Percentiles rank a stretch among this genome's conserved stretches.
These are phyloP conservation scores for Oxyura jamaicensis DNA, from an alignment of 2,113 vertebrate species.

Conservation along the genomic window DNA sequence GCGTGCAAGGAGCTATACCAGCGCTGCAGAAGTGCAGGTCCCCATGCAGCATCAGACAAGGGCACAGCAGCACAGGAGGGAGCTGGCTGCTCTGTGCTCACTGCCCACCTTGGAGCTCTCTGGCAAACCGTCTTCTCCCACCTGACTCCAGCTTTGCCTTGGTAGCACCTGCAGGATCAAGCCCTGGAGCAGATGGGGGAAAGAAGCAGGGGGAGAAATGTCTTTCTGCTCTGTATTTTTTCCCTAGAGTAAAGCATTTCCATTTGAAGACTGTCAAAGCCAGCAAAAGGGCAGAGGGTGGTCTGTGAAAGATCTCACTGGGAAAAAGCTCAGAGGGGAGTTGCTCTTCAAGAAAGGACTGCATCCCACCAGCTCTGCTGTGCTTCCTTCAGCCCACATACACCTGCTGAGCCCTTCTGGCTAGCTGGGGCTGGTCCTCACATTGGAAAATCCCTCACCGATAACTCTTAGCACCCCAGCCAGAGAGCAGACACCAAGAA, in stretches of 20 bases:
- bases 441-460: background rate
- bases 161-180: background rate
- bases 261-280: background rate
- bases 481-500: fast-evolving
- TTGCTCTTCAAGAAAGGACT: background rate
- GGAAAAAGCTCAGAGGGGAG: background rate
- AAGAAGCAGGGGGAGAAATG: background rate
- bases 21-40: background rate
- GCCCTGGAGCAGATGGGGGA: background rate
- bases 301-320: background rate
- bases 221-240: background rate
- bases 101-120: background rate
- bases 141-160: background rate
- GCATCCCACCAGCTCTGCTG: background rate
- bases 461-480: background rate
- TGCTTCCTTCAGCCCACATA: background rate
- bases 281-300: background rate
- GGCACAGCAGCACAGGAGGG: background rate
- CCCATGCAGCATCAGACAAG: background rate
- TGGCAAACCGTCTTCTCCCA: background rate
- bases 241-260: background rate
- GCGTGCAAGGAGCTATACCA: background rate
- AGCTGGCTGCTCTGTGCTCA: background rate
- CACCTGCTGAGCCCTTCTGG: background rate
- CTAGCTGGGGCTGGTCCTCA: background rate